Conservation (phyloP, 53 echinoderm and acorn worm species). For the Paelopatides confundens region DNA sequence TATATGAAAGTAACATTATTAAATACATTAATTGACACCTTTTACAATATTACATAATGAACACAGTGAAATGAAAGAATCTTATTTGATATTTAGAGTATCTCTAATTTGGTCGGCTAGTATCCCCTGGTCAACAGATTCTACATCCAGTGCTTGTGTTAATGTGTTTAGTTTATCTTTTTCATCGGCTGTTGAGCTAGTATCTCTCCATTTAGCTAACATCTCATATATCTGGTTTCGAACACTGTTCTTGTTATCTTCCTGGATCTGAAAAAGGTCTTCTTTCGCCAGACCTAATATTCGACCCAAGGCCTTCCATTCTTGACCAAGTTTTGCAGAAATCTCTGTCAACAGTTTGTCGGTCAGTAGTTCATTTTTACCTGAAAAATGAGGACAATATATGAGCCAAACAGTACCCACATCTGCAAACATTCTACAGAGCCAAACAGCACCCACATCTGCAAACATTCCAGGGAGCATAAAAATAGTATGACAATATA, state of each 20-base stretch:
- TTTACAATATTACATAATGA: too few species aligned
- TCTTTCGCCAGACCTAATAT: slow-evolving; percentile 8
- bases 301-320: neutral
- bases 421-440: too few species aligned
- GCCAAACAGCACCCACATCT: too few species aligned
- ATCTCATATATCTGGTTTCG: slow-evolving; percentile 15
- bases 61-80: neutral
- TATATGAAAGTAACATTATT: too few species aligned
- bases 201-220: slow-evolving; percentile 28
- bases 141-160: neutral
- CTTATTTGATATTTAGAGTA: neutral
- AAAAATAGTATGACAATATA: too few species aligned
- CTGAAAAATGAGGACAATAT: neutral
- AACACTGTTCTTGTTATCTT: neutral
- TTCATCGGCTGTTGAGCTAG: neutral
- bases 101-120: neutral
- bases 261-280: slow-evolving; percentile 14
- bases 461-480: too few species aligned
- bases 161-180: neutral
- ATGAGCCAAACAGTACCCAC: too few species aligned
- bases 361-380: neutral
- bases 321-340: neutral
- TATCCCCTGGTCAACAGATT: slow-evolving; percentile 8
- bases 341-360: slow-evolving; percentile 9
- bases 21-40: too few species aligned